Evolutionary conservation across 2,888 invertebrate genomes (phyloP).

Genomic region (Neria commutata): DNA sequence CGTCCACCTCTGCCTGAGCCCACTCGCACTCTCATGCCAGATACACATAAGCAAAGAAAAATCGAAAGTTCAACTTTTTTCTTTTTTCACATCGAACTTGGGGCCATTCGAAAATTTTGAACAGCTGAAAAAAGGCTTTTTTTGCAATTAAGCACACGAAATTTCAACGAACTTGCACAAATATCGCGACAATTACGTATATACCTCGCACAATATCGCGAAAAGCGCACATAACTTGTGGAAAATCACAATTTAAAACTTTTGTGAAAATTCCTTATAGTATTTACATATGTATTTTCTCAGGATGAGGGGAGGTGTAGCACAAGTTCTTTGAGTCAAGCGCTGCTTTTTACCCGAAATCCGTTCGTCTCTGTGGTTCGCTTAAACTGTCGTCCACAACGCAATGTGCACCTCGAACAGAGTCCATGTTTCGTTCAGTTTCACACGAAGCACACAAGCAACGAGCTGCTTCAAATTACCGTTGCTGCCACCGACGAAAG

Average conservation of each 20-base stretch:
- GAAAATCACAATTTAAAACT: too few species aligned
- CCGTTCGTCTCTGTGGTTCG: constrained; percentile 63
- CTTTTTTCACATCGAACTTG: too few species aligned
- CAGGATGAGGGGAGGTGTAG: not conserved
- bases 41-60: constrained; percentile 40
- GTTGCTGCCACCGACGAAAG: constrained; percentile 1
- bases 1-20: not conserved
- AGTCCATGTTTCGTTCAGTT: constrained; percentile 57
- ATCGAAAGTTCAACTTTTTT: constrained; percentile 37
- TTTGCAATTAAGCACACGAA: too few species aligned
- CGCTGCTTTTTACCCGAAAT: constrained; percentile 58
- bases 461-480: not conserved
- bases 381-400: constrained; percentile 62
- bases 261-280: constrained; percentile 11
- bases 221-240: too few species aligned
- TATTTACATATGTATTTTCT: constrained; percentile 9
- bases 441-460: constrained; percentile 16
- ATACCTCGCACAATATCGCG: too few species aligned
- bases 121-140: too few species aligned
- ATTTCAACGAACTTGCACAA: too few species aligned
- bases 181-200: too few species aligned
- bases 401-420: constrained; percentile 46
- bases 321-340: not conserved
- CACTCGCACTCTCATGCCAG: constrained; percentile 23
- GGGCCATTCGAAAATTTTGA: too few species aligned